Percentiles rank a stretch among this genome's conserved stretches.
These are phyloP conservation scores for Pseudobourletiella spinata DNA, from an alignment of 1,140 invertebrate genomes.

Conservation along the genomic window DNA sequence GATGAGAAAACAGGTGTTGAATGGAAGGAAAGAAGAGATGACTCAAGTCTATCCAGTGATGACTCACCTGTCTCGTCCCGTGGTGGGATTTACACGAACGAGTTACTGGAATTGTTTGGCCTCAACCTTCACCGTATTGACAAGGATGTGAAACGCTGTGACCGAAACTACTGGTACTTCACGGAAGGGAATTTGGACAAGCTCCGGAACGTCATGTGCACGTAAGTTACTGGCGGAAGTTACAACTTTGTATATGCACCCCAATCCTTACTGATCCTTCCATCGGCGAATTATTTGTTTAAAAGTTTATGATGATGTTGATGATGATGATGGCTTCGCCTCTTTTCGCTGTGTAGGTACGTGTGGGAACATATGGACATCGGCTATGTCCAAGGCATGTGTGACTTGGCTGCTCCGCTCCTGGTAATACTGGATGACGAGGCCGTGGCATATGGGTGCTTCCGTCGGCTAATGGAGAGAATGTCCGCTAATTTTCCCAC, in stretches of 20 bases:
- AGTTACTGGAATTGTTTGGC: slow-evolving; percentile 76
- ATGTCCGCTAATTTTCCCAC: slow-evolving; percentile 88
- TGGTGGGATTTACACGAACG: slow-evolving; percentile 73
- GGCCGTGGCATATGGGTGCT: slow-evolving; percentile 82
- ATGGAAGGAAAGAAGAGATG: slow-evolving; percentile 26
- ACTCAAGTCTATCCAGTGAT: slow-evolving; percentile 47
- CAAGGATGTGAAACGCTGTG: slow-evolving; percentile 91
- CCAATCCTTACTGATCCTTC: too few species aligned
- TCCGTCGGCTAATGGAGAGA: slow-evolving; percentile 78
- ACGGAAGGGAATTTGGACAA: slow-evolving; percentile 79
- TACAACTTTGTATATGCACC: too few species aligned
- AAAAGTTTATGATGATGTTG: background rate
- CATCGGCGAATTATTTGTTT: background rate
- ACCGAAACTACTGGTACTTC: slow-evolving; percentile 88
- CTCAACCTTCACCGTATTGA: slow-evolving; percentile 89
- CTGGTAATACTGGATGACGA: slow-evolving; percentile 89
- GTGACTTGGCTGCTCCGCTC: slow-evolving; percentile 84
- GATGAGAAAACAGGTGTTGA: too few species aligned
- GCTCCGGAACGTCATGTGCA: slow-evolving; percentile 92
- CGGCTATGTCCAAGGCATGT: slow-evolving; percentile 90
- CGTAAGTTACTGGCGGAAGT: slow-evolving; percentile 61
- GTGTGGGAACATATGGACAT: slow-evolving; percentile 89
- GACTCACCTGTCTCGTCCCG: slow-evolving; percentile 72
- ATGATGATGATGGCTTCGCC: too few species aligned
- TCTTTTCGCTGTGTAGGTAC: too few species aligned